A percentile compares a stretch with the other conserved stretches of the same genome.
Evolutionary conservation across 2,797 vertebrate species (phyloP).

Genomic region (Phyllotis vaccarum): DNA sequence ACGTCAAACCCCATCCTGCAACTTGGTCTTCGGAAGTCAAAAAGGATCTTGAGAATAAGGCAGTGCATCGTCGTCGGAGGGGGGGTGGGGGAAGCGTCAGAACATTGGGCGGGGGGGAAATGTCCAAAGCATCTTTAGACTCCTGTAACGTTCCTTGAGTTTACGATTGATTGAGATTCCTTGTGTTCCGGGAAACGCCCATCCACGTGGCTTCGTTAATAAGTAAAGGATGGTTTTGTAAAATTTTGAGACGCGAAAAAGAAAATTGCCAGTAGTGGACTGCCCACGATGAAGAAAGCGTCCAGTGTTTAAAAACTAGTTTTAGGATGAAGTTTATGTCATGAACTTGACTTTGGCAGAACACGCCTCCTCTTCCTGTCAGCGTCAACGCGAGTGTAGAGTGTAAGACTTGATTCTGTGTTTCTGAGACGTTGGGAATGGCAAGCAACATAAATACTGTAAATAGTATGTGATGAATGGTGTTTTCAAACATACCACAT

Average conservation of each 20-base stretch:
- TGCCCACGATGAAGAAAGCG: background rate
- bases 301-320: background rate
- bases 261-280: background rate
- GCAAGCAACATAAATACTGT: constrained; percentile 39
- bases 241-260: background rate
- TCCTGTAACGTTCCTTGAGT: background rate
- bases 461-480: constrained; percentile 45
- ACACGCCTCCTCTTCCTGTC: background rate
- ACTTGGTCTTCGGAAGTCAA: background rate
- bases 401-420: constrained; percentile 16
- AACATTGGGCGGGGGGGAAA: background rate
- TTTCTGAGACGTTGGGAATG: constrained; percentile 44
- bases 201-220: background rate
- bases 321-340: background rate
- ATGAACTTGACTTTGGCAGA: constrained; percentile 2
- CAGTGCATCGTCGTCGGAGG: background rate
- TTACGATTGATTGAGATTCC: background rate
- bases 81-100: background rate
- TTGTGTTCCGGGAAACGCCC: background rate
- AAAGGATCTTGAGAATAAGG: too few species aligned
- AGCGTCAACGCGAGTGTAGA: background rate
- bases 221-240: background rate
- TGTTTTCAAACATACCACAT: constrained; percentile 44
- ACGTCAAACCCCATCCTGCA: background rate
- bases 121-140: background rate